phyloP scores from a whole-genome alignment of 2,797 vertebrate species.

The Clarias pachynema region DNA sequence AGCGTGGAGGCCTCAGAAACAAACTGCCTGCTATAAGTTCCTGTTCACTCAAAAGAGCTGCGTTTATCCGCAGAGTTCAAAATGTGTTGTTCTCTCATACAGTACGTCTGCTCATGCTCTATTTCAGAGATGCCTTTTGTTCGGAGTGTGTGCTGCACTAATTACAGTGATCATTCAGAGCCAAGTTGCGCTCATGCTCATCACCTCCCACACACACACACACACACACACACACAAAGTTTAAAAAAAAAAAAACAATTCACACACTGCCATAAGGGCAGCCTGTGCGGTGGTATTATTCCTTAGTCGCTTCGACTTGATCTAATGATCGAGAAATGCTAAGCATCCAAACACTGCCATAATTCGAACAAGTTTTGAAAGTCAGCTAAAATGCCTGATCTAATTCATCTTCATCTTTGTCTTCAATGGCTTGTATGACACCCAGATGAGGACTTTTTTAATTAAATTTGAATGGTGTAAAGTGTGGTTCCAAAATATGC shows the following conservation, averaged over 20 bases:
- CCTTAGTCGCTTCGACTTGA: constrained; percentile 27
- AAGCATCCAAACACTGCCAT: constrained; percentile 36
- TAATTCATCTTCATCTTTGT: constrained; percentile 35
- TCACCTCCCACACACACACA: constrained; percentile 54
- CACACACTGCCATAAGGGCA: constrained; percentile 38
- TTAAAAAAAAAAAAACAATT: constrained; percentile 43
- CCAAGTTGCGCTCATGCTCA: constrained; percentile 49
- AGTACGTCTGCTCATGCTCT: constrained; percentile 32
- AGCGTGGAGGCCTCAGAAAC: background rate
- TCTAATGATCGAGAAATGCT: constrained; percentile 26
- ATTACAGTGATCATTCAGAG: constrained; percentile 63
- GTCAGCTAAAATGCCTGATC: constrained; percentile 17
- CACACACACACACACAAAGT: background rate
- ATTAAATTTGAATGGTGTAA: background rate
- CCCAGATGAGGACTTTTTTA: constrained; percentile 22
- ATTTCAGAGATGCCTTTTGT: constrained; percentile 53
- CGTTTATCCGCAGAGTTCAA: constrained; percentile 6
- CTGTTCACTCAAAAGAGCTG: constrained; percentile 10
- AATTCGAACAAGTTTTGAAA: constrained; percentile 29
- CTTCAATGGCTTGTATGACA: constrained; percentile 31
- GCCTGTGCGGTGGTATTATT: constrained; percentile 22
- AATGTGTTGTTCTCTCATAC: constrained; percentile 40
- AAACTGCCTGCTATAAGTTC: background rate
- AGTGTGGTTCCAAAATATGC: too few relatives aligned
- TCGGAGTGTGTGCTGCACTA: constrained; percentile 50